These are phyloP conservation scores for Pectinophora gossypiella DNA, from an alignment of 1,140 invertebrate genomes.

Conservation along the genomic window DNA sequence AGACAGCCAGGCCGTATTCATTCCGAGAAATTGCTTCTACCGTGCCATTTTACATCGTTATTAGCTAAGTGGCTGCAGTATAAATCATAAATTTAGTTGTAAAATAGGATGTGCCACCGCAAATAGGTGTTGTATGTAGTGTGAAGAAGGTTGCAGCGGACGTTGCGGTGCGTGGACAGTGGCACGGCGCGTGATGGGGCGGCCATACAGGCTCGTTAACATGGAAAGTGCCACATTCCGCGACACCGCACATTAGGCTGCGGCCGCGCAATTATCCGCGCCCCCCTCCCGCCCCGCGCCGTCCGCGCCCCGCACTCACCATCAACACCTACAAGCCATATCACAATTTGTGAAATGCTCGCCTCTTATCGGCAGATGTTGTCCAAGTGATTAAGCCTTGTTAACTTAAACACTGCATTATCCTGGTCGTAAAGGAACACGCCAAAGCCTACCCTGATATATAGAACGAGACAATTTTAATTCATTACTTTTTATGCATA, in stretches of 20 bases:
- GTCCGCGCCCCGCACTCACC: slow-evolving; percentile 1
- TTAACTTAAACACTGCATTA: too few relatives aligned
- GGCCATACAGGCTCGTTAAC: slow-evolving; percentile 39
- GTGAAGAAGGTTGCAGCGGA: slow-evolving; percentile 32
- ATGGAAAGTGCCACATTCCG: slow-evolving; percentile 39
- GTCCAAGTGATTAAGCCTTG: too few relatives aligned
- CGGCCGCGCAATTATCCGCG: slow-evolving; percentile 36
- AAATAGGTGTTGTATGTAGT: slow-evolving; percentile 51
- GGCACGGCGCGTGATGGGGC: slow-evolving; percentile 21
- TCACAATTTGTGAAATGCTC: too few relatives aligned
- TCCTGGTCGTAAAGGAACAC: too few relatives aligned
- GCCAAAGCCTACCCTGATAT: too few relatives aligned
- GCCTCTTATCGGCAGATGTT: too few relatives aligned
- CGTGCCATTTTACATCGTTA: slow-evolving; percentile 16
- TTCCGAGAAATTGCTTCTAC: slow-evolving; percentile 26
- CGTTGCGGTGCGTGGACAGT: slow-evolving; percentile 24
- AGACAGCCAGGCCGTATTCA: slow-evolving; percentile 41
- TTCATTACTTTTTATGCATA: too few relatives aligned
- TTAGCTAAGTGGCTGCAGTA: slow-evolving; percentile 26
- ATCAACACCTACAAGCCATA: too few relatives aligned
- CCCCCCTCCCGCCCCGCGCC: too few relatives aligned
- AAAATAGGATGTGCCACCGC: slow-evolving; percentile 36
- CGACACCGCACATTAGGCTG: slow-evolving; percentile 41
- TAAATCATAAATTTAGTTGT: slow-evolving; percentile 37
- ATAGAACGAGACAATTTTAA: too few relatives aligned